A percentile compares a stretch with the other conserved stretches of the same genome.
These are phyloP conservation scores for Pseudocheirus occidentalis DNA, from an alignment of 2,797 vertebrate genomes.

Conservation along the genomic window DNA sequence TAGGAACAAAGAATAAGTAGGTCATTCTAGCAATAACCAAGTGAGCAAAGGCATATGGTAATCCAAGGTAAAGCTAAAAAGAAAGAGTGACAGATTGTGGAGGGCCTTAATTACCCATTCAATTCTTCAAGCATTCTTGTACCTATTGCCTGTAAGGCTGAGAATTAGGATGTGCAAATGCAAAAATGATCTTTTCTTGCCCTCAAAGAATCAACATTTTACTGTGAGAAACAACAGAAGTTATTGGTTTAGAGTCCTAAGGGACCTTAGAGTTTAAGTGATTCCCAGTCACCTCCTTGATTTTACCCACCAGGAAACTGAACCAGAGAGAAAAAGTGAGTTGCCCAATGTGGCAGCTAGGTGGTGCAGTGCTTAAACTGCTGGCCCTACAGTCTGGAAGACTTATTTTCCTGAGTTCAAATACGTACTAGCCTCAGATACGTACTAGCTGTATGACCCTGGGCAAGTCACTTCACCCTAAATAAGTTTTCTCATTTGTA, in stretches of 20 bases:
- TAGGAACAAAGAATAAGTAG: too few species aligned
- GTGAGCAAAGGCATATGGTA: background rate
- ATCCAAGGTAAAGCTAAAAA: background rate
- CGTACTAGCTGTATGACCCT: too few species aligned
- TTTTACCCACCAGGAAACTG: background rate
- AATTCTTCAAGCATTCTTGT: background rate
- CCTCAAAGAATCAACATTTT: background rate
- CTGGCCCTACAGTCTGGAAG: too few species aligned
- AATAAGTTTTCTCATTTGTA: too few species aligned
- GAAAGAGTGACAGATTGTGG: background rate
- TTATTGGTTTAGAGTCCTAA: background rate
- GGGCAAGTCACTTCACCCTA: too few species aligned
- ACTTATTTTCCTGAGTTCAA: too few species aligned
- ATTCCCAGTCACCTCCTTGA: background rate
- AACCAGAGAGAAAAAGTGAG: too few species aligned
- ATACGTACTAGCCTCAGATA: too few species aligned
- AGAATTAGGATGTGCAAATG: background rate
- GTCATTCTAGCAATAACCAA: background rate
- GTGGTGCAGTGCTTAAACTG: too few species aligned
- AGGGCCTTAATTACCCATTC: background rate
- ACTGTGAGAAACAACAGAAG: background rate
- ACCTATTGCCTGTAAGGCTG: background rate
- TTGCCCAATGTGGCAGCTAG: background rate
- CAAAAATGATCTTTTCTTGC: background rate
- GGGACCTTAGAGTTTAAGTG: background rate